Evolutionary conservation across 2,113 vertebrate species (phyloP).

Genomic region (Tyto alba): DNA sequence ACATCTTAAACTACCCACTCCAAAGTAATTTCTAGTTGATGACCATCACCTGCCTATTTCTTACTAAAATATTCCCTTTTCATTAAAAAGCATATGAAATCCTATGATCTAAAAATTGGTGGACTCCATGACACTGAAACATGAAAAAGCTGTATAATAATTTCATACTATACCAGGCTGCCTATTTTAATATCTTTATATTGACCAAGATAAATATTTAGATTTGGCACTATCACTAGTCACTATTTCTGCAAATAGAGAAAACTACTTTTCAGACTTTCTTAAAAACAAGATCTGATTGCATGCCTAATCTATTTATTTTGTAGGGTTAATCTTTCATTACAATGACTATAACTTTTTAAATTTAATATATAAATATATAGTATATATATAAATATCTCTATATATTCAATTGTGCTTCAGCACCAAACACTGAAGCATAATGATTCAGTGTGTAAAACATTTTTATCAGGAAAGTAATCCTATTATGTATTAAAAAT

Average conservation of each 20-base stretch:
- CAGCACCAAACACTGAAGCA: neutral
- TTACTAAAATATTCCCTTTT: neutral
- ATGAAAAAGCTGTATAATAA: neutral
- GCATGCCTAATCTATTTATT: constrained; percentile 8
- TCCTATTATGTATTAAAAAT: neutral
- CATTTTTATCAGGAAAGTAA: neutral
- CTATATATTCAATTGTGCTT: neutral
- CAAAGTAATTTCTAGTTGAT: neutral
- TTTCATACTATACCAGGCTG: neutral
- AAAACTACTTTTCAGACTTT: constrained; percentile 32
- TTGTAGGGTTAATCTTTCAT: constrained; percentile 15
- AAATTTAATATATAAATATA: neutral
- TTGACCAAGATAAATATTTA: neutral
- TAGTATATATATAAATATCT: neutral
- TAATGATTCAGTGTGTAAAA: neutral
- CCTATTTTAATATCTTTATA: constrained; percentile 41
- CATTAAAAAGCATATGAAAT: neutral
- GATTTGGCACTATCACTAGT: constrained; percentile 20
- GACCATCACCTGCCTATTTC: neutral
- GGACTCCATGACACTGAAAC: neutral
- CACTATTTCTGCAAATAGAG: neutral
- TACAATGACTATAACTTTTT: neutral
- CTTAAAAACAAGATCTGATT: neutral
- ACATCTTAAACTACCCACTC: neutral
- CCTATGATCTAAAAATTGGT: neutral